Base-by-base conservation (phyloP, 2,888 invertebrate species). In the Eupithecia vulgata region DNA sequence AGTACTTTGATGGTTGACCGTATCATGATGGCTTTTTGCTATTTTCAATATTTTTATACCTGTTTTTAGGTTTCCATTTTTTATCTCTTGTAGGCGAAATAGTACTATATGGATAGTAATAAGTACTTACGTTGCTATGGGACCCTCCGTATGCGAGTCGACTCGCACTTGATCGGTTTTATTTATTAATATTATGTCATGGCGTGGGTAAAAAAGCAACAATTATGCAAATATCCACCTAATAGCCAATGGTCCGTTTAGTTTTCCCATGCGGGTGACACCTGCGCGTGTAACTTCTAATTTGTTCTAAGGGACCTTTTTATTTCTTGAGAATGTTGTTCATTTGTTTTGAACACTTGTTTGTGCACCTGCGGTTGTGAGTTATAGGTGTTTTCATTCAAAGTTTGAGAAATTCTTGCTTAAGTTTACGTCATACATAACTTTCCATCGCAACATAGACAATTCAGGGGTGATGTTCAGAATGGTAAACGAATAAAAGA, bases 221-320 rank as follows among this genome's bases (percentile, higher is more conserved):
- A 71, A 37, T 21, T 13, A 72, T 70, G 64, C 65, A 71, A 74
- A 74, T 71, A 65, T 30, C 59, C 35, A 21, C 42, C 25, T n/a
- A 70, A 25, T 48, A 37, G 48, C 37, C 70, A 15, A 68, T 78
- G 73, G 85, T 78, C 83, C 83, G 85, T 87, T 83, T 73, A 48
- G 34, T 48, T 45, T 87, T 88, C 88, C 79, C 88, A 87, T 88
- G 88, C 88, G 88, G 88, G 88, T 70, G 37, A 71, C 87, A 87
- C 86, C 87, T 87, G 87, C 80, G n/a, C 82, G 84, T 84, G 82
- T n/a, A 10, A 67, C 67, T 76, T 68, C 45, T 71, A 70, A 57
- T 69, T 70, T 68, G 72, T 62, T 62, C 15, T 67, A 30, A 57
- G 69, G 69, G 52, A 30, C 25, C 25, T 52, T 72, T 74, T 72